Conservation (phyloP, 2,888 invertebrate species). For the Tetranychus truncatus region DNA sequence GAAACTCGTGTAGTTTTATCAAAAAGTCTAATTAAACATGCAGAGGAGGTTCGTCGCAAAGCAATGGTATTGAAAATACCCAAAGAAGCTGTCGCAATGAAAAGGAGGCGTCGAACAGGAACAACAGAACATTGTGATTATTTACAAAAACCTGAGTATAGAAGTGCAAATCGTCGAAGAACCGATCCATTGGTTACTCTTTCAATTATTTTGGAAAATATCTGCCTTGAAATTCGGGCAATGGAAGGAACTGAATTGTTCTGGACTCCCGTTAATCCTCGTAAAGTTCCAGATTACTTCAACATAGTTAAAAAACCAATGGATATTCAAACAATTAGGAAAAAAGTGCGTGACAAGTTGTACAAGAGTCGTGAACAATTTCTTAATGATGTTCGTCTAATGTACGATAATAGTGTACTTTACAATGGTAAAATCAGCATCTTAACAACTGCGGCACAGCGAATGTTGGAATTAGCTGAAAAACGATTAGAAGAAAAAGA, state of each 20-base stretch:
- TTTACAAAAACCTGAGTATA: constrained; percentile 50
- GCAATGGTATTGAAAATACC: constrained; percentile 58
- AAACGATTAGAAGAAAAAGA: constrained; percentile 76
- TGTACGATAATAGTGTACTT: constrained; percentile 77
- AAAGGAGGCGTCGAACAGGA: constrained; percentile 46
- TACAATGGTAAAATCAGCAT: constrained; percentile 79
- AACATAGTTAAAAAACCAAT: constrained; percentile 77
- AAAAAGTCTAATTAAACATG: constrained; percentile 67
- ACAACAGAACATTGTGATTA: constrained; percentile 62
- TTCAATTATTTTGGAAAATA: constrained; percentile 70
- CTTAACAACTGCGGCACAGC: constrained; percentile 63
- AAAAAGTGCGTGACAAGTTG: constrained; percentile 64
- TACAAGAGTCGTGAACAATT: constrained; percentile 92
- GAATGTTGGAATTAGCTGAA: constrained; percentile 71
- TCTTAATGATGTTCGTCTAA: constrained; percentile 80
- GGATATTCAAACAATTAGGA: constrained; percentile 88
- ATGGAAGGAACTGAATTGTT: constrained; percentile 67
- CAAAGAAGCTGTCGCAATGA: constrained; percentile 43
- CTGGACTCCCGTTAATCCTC: constrained; percentile 78
- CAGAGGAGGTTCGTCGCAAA: constrained; percentile 64
- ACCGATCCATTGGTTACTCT: constrained; percentile 81
- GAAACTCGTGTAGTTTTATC: constrained; percentile 82
- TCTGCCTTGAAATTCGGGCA: constrained; percentile 76
- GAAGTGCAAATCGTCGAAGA: constrained; percentile 68
- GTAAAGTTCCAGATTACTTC: constrained; percentile 86